These are phyloP conservation scores for Carollia perspicillata DNA, from an alignment of 2,113 vertebrate species.

Conservation along the genomic window DNA sequence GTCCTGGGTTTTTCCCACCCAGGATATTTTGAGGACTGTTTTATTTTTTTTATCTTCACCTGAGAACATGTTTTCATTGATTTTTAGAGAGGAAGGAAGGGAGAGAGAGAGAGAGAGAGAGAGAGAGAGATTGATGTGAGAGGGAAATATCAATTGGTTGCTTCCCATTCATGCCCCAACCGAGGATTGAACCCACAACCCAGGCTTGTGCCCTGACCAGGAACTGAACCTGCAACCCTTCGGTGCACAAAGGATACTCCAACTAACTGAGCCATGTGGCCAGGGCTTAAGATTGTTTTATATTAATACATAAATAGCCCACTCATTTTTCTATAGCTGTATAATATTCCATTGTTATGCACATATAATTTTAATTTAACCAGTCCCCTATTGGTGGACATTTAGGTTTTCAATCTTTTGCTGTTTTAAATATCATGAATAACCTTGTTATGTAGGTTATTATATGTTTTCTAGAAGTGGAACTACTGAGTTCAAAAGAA, in stretches of 20 bases:
- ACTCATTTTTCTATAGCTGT: neutral
- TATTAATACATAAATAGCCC: neutral
- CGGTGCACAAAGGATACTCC: neutral
- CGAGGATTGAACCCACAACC: no score
- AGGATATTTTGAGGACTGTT: neutral
- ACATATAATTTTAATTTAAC: conserved; percentile 7
- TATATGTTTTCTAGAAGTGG: neutral
- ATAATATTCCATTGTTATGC: neutral
- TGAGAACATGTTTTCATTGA: neutral
- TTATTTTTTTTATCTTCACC: neutral
- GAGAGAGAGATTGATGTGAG: neutral
- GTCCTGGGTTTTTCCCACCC: neutral
- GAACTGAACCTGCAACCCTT: neutral
- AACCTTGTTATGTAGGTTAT: neutral
- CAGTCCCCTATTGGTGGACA: neutral
- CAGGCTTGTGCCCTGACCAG: neutral
- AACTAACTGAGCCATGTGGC: neutral
- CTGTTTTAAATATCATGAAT: neutral
- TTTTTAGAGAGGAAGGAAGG: neutral
- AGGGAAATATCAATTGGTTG: neutral
- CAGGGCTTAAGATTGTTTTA: neutral
- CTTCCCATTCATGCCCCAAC: neutral
- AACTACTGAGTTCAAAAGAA: conserved; percentile 6
- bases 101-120: neutral
- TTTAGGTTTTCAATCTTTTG: neutral